Evolutionary conservation across 2,888 invertebrate genomes (phyloP), one percentile per base, ranked within the genome.

Genomic region (Resseliella maxima): DNA sequence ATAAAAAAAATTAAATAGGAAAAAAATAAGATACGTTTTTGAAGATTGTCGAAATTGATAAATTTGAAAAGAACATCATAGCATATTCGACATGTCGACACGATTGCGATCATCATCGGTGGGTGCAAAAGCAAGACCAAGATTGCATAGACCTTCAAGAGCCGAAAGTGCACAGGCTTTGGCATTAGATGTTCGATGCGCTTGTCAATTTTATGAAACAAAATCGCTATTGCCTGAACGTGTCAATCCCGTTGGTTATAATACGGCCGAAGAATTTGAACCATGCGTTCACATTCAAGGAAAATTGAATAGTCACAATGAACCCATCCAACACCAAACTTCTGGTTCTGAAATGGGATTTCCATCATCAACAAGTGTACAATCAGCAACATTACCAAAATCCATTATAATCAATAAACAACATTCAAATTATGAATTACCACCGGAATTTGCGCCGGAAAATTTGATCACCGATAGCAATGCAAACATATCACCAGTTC

Each of bases 131-230:
- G 94, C 93, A 87, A 90, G 93, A 89, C 92, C 93, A 89, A 94
- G 93, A 89, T 92, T 93, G 88, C 92, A 94, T 89, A 93, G 94
- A 90, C 94, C 94, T 86, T 95, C 95, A 87, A 93, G 95, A 89
- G 94, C 94, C 90, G 94, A 94, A 90, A 94, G 95, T 90, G 94
- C 94, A 88, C 93, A 94, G 89, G 93, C 94, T 88, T 93, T 93
- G 88, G 94, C 96, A 87, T 93, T 95, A 89, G 96, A 96, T 90
- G 96, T 96, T 87, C 94, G 96, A 88, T 96, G 96, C 91, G 96
- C 93, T 88, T 96, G 96, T 92, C 96, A 96, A 92, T 96, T 94
- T 92, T 96, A 94, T 91, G 94, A 95, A 92, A 94, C 95, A 90
- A 95, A 96, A 91, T 95, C 95, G 87, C 91, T 96, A 89, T 92